A percentile compares a stretch with the other conserved stretches of the same genome.
Conservation (phyloP, 2,797 vertebrate species). For the Acrossocheilus wenchowensis region DNA sequence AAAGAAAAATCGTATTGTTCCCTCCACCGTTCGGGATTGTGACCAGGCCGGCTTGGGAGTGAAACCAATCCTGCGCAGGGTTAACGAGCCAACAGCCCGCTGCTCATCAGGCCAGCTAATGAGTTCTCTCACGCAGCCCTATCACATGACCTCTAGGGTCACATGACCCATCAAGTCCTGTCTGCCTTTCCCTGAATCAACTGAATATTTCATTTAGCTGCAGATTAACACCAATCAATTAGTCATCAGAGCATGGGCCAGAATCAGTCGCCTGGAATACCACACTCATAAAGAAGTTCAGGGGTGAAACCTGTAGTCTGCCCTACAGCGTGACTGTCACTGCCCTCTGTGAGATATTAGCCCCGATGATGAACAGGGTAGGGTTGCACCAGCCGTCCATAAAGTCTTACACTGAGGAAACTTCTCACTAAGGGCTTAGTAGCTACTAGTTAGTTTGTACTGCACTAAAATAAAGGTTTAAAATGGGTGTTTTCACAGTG, state of each 20-base stretch:
- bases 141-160: slow-evolving; percentile 64
- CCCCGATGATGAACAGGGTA: slow-evolving; percentile 8
- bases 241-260: slow-evolving; percentile 62
- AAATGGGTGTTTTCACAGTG: neutral
- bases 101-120: slow-evolving; percentile 60
- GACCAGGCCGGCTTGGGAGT: slow-evolving; percentile 59
- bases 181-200: slow-evolving; percentile 77
- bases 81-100: slow-evolving; percentile 56
- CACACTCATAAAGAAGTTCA: slow-evolving; percentile 59
- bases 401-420: slow-evolving; percentile 4
- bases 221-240: slow-evolving; percentile 74
- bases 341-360: slow-evolving; percentile 27
- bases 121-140: slow-evolving; percentile 58
- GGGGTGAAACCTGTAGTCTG: slow-evolving; percentile 45
- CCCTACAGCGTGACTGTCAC: neutral
- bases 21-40: slow-evolving; percentile 35
- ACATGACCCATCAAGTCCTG: slow-evolving; percentile 64
- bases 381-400: neutral
- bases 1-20: slow-evolving; percentile 35
- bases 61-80: slow-evolving; percentile 58
- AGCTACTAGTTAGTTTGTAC: neutral
- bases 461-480: neutral
- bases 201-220: slow-evolving; percentile 83
- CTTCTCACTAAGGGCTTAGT: neutral
- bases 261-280: slow-evolving; percentile 56